phyloP scores from a whole-genome alignment of 1,140 invertebrate species.

The Papilio machaon region DNA sequence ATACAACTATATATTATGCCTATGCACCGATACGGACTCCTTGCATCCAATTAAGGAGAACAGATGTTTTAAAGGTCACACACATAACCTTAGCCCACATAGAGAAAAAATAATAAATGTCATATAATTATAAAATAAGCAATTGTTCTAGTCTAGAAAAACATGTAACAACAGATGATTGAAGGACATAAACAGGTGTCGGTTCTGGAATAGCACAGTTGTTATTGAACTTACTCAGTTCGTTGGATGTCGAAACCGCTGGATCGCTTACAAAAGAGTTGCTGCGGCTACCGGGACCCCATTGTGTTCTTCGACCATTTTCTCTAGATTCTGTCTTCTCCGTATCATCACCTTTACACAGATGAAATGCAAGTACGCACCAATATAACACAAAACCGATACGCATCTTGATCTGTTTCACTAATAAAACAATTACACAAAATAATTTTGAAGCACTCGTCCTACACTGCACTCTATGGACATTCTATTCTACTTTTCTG shows the following conservation, averaged over 20 bases:
- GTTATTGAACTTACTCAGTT: conserved; percentile 72
- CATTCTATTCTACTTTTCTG: conserved; percentile 73
- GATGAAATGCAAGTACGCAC: conserved; percentile 78
- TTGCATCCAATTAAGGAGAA: conserved; percentile 51
- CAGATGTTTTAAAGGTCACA: conserved; percentile 53
- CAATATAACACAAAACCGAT: conserved; percentile 79
- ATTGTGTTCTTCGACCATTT: conserved; percentile 67
- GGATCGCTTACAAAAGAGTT: conserved; percentile 67
- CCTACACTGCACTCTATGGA: conserved; percentile 65
- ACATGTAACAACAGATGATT: conserved; percentile 27
- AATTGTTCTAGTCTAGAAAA: conserved; percentile 16
- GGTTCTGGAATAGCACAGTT: conserved; percentile 49
- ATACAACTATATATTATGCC: neutral
- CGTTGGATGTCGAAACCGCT: conserved; percentile 66
- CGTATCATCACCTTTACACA: conserved; percentile 75
- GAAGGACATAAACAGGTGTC: conserved; percentile 70
- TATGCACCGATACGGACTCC: conserved; percentile 24
- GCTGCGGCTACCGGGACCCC: conserved; percentile 66
- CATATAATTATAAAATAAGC: conserved; percentile 3
- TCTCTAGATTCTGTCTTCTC: conserved; percentile 74
- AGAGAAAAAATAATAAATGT: neutral
- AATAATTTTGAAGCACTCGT: conserved; percentile 64
- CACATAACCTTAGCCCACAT: conserved; percentile 34
- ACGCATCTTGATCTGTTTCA: conserved; percentile 76
- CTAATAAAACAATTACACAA: conserved; percentile 64